Percentiles rank a stretch among this genome's conserved stretches.
These are phyloP conservation scores for Drosophila mayri DNA, from an alignment of 1,140 invertebrate species.

Conservation along the genomic window DNA sequence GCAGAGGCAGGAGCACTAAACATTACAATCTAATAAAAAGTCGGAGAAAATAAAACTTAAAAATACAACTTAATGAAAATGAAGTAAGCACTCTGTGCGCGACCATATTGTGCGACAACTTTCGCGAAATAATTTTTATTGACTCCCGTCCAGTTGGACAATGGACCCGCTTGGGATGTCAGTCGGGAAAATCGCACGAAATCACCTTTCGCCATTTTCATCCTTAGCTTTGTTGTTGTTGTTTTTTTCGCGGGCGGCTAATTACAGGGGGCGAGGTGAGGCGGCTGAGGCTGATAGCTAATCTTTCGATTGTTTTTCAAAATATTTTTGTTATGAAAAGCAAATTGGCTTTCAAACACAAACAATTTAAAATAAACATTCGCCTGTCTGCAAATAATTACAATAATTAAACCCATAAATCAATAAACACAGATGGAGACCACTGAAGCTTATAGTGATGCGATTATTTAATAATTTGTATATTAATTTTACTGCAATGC, in stretches of 20 bases:
- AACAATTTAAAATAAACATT: conserved; percentile 13
- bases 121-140: conserved; percentile 81
- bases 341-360: conserved; percentile 1
- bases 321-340: conserved; percentile 11
- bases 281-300: neutral
- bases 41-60: conserved; percentile 58
- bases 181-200: conserved; percentile 61
- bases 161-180: conserved; percentile 42
- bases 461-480: conserved; percentile 7
- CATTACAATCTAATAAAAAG: conserved; percentile 71
- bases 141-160: conserved; percentile 61
- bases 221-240: conserved; percentile 7
- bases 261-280: neutral
- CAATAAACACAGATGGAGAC: neutral
- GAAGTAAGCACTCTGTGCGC: conserved; percentile 65
- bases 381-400: conserved; percentile 3
- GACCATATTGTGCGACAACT: conserved; percentile 81
- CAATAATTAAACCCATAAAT: conserved; percentile 15
- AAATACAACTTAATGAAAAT: conserved; percentile 75
- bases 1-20: conserved; percentile 37
- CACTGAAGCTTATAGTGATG: neutral
- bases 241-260: conserved; percentile 23
- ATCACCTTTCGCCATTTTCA: conserved; percentile 65
- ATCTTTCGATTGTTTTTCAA: conserved; percentile 12
- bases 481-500: neutral